Conservation (phyloP, 92 coral and sea anemone species). For the Zoanthus sociatus region DNA sequence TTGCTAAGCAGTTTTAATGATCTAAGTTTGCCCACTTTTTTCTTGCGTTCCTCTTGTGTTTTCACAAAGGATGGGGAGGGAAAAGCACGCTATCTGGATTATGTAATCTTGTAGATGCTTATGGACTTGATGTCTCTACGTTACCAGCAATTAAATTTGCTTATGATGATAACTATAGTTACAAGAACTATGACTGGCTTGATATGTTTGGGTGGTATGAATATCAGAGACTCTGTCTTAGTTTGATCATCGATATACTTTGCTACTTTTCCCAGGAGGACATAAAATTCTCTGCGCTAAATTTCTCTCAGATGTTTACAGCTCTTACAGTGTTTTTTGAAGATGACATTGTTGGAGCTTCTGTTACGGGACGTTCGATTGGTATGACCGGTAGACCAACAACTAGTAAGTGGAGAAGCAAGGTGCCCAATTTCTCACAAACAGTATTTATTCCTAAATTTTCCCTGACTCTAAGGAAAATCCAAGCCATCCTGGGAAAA, state of each 20-base stretch:
- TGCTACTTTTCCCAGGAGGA: slow-evolving; percentile 27
- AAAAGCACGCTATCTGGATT: slow-evolving; percentile 34
- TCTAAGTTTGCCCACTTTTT: slow-evolving; percentile 45
- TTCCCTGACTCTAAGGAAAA: slow-evolving; percentile 18
- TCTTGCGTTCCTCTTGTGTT: slow-evolving; percentile 28
- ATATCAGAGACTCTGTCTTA: slow-evolving; percentile 47
- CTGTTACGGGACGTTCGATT: neutral
- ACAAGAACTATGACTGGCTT: slow-evolving; percentile 51
- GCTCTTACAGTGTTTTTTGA: slow-evolving; percentile 33
- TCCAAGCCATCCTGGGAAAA: slow-evolving; percentile 43
- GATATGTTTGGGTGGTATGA: slow-evolving; percentile 56
- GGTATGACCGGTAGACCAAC: slow-evolving; percentile 21
- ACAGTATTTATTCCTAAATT: slow-evolving; percentile 48
- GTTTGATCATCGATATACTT: slow-evolving; percentile 41
- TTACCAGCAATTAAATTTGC: slow-evolving; percentile 29
- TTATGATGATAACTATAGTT: neutral
- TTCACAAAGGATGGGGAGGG: slow-evolving; percentile 56
- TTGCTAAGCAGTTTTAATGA: slow-evolving; percentile 36
- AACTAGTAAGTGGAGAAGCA: slow-evolving; percentile 44
- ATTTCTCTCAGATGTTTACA: slow-evolving; percentile 27
- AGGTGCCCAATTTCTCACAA: slow-evolving; percentile 29
- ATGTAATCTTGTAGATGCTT: slow-evolving; percentile 29
- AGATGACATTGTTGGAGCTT: slow-evolving; percentile 28
- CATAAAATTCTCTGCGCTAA: neutral
- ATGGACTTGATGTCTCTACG: slow-evolving; percentile 40